A percentile compares a stretch with the other conserved stretches of the same genome.
These are phyloP conservation scores for Pollimyrus isidori DNA, from an alignment of 2,113 vertebrate genomes.

Conservation along the genomic window DNA sequence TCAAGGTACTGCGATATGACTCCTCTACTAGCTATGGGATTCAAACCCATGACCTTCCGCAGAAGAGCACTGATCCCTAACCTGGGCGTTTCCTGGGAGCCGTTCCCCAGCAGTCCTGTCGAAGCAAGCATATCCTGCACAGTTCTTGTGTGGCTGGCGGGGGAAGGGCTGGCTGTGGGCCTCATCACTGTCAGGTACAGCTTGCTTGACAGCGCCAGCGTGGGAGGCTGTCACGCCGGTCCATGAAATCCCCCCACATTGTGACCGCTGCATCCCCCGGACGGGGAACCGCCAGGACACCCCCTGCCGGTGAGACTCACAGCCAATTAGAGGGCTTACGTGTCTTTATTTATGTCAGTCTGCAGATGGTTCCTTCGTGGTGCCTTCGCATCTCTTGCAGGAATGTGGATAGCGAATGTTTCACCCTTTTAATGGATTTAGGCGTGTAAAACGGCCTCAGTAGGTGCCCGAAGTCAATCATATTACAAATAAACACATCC, in stretches of 20 bases:
- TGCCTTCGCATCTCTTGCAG: background rate
- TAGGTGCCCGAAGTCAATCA: background rate
- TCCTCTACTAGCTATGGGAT: background rate
- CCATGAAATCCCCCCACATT: background rate
- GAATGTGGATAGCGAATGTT: background rate
- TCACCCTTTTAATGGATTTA: background rate
- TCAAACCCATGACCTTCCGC: background rate
- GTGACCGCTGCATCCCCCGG: background rate
- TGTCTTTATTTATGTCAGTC: slow-evolving; percentile 8
- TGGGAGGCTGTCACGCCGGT: background rate
- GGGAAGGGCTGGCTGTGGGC: background rate
- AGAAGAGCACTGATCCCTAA: background rate
- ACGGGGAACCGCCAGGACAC: background rate
- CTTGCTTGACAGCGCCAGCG: background rate
- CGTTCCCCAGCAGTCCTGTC: background rate
- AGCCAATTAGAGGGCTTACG: slow-evolving; percentile 14
- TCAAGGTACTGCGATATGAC: background rate
- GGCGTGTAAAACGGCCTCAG: background rate
- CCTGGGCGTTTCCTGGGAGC: background rate
- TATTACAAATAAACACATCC: background rate
- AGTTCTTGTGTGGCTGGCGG: background rate
- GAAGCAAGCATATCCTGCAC: background rate
- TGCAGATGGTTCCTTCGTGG: background rate
- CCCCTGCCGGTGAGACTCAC: background rate
- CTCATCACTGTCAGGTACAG: background rate